Evolutionary conservation across 2,797 vertebrate genomes (phyloP).

Genomic region (Yasuhikotakia modesta): DNA sequence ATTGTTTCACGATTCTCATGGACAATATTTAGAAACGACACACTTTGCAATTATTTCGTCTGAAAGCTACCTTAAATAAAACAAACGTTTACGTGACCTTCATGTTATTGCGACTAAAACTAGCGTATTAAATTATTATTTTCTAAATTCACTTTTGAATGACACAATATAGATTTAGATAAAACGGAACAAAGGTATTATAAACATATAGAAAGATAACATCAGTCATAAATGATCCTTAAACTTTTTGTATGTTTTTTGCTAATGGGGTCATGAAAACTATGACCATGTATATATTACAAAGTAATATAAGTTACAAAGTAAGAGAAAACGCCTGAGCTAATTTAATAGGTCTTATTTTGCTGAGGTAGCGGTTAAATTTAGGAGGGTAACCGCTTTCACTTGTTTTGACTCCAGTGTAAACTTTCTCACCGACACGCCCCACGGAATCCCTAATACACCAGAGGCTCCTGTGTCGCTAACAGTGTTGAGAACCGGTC

Average conservation of each 20-base stretch:
- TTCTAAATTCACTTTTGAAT: background rate
- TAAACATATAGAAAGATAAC: background rate
- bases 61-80: slow-evolving; percentile 20
- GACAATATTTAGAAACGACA: slow-evolving; percentile 62
- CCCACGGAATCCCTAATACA: slow-evolving; percentile 64
- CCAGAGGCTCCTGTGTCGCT: slow-evolving; percentile 17
- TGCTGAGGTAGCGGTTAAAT: slow-evolving; percentile 51
- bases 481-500: slow-evolving; percentile 54
- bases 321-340: background rate
- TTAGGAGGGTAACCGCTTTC: slow-evolving; percentile 51
- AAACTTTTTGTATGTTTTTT: background rate
- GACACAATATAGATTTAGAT: background rate
- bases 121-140: background rate
- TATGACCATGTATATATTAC: background rate
- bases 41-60: slow-evolving; percentile 60
- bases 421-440: slow-evolving; percentile 74
- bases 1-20: slow-evolving; percentile 72
- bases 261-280: background rate
- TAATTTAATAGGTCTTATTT: background rate
- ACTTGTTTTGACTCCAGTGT: slow-evolving; percentile 57
- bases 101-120: background rate
- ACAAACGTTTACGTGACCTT: background rate
- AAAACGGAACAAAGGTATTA: background rate
- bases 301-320: background rate
- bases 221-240: background rate